These are phyloP conservation scores for Cryptocheilus praepositus DNA, from an alignment of 2,888 invertebrate species.

Conservation along the genomic window DNA sequence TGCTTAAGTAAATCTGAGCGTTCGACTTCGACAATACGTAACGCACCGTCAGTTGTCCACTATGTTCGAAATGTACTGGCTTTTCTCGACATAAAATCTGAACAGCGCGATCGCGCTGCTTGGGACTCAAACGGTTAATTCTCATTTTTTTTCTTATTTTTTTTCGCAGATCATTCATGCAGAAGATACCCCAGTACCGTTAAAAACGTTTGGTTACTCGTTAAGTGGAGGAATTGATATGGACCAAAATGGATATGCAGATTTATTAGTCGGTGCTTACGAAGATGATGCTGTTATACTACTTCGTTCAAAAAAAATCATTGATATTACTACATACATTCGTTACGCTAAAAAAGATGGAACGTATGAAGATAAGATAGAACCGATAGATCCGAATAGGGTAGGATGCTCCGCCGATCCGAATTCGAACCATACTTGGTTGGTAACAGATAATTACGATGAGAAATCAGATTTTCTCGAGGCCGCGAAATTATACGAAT, in stretches of 20 bases:
- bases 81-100: too few relatives aligned
- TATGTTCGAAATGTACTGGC: too few relatives aligned
- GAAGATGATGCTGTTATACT: constrained; percentile 85
- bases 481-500: neutral
- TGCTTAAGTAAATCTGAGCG: too few relatives aligned
- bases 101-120: too few relatives aligned
- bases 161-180: constrained; percentile 79
- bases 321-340: constrained; percentile 88
- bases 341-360: constrained; percentile 74
- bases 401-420: constrained; percentile 83
- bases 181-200: constrained; percentile 79
- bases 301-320: constrained; percentile 90
- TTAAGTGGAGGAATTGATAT: constrained; percentile 95
- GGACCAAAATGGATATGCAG: constrained; percentile 96
- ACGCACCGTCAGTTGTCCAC: too few relatives aligned
- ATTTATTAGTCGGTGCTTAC: constrained; percentile 92
- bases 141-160: too few relatives aligned
- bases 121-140: too few relatives aligned
- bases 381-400: constrained; percentile 87
- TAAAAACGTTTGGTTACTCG: constrained; percentile 93
- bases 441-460: constrained; percentile 32
- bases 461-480: constrained; percentile 17
- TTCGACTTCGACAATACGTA: too few relatives aligned
- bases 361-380: constrained; percentile 78
- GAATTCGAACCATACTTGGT: constrained; percentile 83